A percentile compares a stretch with the other conserved stretches of the same genome.
These are phyloP conservation scores for Lamprologus sp. DNA, from an alignment of 2,113 vertebrate genomes.

Conservation along the genomic window DNA sequence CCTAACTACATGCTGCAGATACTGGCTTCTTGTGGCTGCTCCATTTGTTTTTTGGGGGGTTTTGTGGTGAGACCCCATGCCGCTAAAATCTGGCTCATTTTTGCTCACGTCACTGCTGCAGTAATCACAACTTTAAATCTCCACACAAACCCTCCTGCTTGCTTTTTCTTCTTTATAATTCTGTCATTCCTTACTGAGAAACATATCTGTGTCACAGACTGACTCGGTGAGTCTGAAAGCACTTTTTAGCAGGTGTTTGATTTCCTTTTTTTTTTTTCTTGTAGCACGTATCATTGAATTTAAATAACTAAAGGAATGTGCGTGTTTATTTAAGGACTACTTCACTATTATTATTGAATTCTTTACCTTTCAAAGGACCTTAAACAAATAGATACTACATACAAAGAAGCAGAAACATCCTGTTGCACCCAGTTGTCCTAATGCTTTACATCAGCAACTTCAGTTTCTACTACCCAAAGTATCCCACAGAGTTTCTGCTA, in stretches of 20 bases:
- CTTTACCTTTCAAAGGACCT: background rate
- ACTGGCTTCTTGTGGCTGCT: background rate
- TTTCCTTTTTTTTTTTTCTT: background rate
- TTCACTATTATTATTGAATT: background rate
- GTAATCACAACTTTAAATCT: background rate
- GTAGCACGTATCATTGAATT: background rate
- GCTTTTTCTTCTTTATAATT: background rate
- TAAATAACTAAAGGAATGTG: background rate
- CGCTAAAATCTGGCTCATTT: background rate
- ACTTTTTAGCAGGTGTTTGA: background rate
- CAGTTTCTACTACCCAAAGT: background rate
- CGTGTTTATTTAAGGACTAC: background rate
- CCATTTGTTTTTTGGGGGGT: background rate
- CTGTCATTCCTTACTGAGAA: background rate
- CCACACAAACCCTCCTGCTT: background rate
- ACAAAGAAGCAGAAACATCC: background rate
- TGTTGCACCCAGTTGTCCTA: background rate
- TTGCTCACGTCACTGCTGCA: background rate
- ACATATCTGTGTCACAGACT: background rate
- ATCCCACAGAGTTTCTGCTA: background rate
- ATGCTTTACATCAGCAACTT: background rate
- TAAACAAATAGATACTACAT: background rate
- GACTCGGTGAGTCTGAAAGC: background rate
- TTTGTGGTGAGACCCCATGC: background rate
- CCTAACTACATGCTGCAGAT: background rate